Evolutionary conservation across 64 coral and sea anemone genomes (phyloP).

Genomic region (Dendrophyllia cribrosa): DNA sequence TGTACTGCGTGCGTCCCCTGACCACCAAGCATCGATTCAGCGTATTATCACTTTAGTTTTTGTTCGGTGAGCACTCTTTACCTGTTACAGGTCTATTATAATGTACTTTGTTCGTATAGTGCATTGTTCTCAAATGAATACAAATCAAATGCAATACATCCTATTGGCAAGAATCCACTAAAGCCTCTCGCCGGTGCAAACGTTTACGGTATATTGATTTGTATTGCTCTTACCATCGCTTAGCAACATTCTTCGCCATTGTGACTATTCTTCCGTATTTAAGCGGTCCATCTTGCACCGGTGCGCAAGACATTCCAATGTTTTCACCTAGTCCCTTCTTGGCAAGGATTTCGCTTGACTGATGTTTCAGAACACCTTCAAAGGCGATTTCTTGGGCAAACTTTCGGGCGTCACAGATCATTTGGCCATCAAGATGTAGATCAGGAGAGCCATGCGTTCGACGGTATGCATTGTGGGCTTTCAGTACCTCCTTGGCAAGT

Average conservation of each 20-base stretch:
- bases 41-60: too few relatives aligned
- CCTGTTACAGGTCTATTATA: too few relatives aligned
- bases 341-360: constrained; percentile 42
- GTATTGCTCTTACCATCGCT: constrained; percentile 7
- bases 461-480: constrained; percentile 78
- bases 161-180: too few relatives aligned
- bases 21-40: too few relatives aligned
- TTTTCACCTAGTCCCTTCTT: constrained; percentile 53
- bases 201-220: neutral
- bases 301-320: constrained; percentile 37
- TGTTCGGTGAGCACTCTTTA: too few relatives aligned
- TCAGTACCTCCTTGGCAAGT: constrained; percentile 64
- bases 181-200: too few relatives aligned
- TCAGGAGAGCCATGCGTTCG: constrained; percentile 62
- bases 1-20: too few relatives aligned
- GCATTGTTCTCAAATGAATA: too few relatives aligned
- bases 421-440: constrained; percentile 64
- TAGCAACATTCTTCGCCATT: constrained; percentile 20
- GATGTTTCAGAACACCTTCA: constrained; percentile 46
- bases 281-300: neutral
- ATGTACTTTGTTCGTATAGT: too few relatives aligned
- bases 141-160: too few relatives aligned
- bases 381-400: constrained; percentile 80
- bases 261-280: neutral
- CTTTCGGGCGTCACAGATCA: constrained; percentile 57